Evolutionary conservation across 2,797 vertebrate species (phyloP).

Genomic region (Triplophysa yarkandensis): DNA sequence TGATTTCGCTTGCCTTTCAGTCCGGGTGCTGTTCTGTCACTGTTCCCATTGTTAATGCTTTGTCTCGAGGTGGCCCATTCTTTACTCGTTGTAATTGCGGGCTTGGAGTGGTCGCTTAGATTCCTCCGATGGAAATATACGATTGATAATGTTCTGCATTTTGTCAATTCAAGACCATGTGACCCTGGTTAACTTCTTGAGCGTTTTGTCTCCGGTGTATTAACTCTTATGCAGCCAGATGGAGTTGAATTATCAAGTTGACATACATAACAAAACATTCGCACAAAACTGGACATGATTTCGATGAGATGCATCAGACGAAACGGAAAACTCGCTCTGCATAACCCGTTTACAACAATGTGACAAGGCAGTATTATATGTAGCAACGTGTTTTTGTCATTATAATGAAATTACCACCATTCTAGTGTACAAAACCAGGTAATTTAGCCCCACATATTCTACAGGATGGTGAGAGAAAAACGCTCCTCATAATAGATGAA

Average conservation of each 20-base stretch:
- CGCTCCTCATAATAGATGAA: background rate
- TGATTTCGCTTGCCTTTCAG: slow-evolving; percentile 66
- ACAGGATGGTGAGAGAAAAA: background rate
- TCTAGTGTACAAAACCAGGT: background rate
- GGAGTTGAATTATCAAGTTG: background rate
- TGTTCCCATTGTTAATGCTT: slow-evolving; percentile 62
- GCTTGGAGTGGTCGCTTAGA: slow-evolving; percentile 19
- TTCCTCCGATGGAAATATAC: background rate
- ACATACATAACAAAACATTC: background rate
- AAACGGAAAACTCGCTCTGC: background rate
- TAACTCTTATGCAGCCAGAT: background rate
- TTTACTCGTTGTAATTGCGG: slow-evolving; percentile 30
- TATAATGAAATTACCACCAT: background rate
- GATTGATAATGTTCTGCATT: background rate
- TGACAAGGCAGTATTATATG: background rate
- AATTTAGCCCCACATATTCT: background rate
- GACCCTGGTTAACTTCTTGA: background rate
- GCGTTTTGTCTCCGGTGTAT: background rate
- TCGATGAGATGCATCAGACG: too few relatives aligned
- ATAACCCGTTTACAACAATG: background rate
- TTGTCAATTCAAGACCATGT: background rate
- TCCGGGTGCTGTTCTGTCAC: slow-evolving; percentile 48
- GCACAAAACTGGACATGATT: background rate
- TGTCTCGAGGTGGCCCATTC: slow-evolving; percentile 55
- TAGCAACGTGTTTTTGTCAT: background rate